Percentiles rank a stretch among this genome's conserved stretches.
These are phyloP conservation scores for Scalopus aquaticus DNA, from an alignment of 2,113 vertebrate genomes.

Conservation along the genomic window DNA sequence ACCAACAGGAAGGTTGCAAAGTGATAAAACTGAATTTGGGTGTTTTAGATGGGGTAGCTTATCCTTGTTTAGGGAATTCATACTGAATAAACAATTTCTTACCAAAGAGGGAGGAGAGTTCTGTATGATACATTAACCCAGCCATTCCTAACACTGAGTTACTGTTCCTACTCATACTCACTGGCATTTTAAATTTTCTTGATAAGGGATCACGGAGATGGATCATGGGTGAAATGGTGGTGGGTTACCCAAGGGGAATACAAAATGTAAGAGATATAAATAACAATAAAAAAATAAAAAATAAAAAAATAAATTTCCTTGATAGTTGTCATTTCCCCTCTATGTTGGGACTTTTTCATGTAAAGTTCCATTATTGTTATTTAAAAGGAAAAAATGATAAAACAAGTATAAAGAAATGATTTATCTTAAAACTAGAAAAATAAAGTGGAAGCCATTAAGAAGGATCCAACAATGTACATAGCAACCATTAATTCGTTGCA, in stretches of 20 bases:
- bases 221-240: too few species aligned
- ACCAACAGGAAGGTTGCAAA: background rate
- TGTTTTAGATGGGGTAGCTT: background rate
- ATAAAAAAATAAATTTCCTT: too few species aligned
- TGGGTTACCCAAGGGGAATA: too few species aligned
- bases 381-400: slow-evolving; percentile 30
- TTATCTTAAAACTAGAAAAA: slow-evolving; percentile 52
- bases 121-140: background rate
- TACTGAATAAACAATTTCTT: slow-evolving; percentile 10
- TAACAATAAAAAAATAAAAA: too few species aligned
- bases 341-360: background rate
- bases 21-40: slow-evolving; percentile 20
- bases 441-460: background rate
- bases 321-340: background rate
- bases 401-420: background rate
- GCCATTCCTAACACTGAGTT: background rate
- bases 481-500: slow-evolving; percentile 14
- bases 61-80: slow-evolving; percentile 13
- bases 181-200: slow-evolving; percentile 37
- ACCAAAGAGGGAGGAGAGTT: background rate
- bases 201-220: too few species aligned
- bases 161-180: background rate
- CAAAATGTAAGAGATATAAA: too few species aligned
- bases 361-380: slow-evolving; percentile 28
- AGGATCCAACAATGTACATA: background rate